phyloP scores from a whole-genome alignment of 1,140 invertebrate genomes.

The Thaumatotibia leucotreta region DNA sequence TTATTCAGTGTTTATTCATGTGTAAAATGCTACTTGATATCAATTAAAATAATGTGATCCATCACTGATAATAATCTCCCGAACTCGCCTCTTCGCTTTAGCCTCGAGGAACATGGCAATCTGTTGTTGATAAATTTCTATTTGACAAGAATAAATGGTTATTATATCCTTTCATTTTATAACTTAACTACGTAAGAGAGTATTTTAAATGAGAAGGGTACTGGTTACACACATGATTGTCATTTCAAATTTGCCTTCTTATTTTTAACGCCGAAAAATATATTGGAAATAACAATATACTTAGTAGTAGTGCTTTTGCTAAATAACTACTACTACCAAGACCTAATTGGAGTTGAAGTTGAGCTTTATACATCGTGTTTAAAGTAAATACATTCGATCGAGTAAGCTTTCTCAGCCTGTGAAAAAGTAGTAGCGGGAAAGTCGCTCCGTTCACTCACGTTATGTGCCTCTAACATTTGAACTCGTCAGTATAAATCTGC shows the following conservation, averaged over 20 bases:
- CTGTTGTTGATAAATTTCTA: slow-evolving; percentile 1
- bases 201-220: too few relatives aligned
- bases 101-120: neutral
- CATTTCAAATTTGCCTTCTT: too few relatives aligned
- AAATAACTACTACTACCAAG: too few relatives aligned
- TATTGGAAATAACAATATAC: too few relatives aligned
- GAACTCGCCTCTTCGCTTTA: neutral
- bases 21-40: slow-evolving; percentile 8
- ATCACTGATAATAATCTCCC: slow-evolving; percentile 8
- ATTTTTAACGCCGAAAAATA: too few relatives aligned
- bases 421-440: slow-evolving; percentile 7
- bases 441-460: slow-evolving; percentile 8
- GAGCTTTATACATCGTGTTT: neutral
- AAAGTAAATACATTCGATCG: neutral
- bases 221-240: too few relatives aligned
- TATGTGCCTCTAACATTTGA: slow-evolving; percentile 9
- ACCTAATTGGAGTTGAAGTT: neutral
- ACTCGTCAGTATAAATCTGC: slow-evolving; percentile 12
- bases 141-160: neutral
- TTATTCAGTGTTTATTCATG: slow-evolving; percentile 5
- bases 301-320: too few relatives aligned
- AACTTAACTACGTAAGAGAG: too few relatives aligned
- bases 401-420: neutral
- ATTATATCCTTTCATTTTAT: neutral
- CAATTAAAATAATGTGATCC: slow-evolving; percentile 11